phyloP scores from a whole-genome alignment of 1,140 invertebrate genomes.

The Sesamia nonagrioides region DNA sequence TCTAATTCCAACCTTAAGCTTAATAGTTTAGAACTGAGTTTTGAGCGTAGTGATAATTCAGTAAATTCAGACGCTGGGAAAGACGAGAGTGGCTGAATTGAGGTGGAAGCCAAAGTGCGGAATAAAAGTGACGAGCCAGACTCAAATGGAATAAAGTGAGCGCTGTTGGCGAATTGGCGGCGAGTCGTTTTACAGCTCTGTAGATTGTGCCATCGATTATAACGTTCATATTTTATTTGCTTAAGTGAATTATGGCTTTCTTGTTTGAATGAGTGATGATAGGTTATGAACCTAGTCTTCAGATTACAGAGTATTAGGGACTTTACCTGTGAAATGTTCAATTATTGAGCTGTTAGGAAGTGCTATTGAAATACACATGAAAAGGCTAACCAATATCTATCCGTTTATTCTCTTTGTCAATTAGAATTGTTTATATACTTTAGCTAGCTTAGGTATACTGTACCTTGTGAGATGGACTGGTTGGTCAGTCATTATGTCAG shows the following conservation, averaged over 20 bases:
- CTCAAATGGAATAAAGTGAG: slow-evolving; percentile 77
- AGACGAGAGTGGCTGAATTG: slow-evolving; percentile 81
- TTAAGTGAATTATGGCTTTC: background rate
- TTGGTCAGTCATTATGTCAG: slow-evolving; percentile 1
- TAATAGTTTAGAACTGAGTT: slow-evolving; percentile 43
- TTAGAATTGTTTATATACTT: background rate
- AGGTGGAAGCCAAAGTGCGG: slow-evolving; percentile 82
- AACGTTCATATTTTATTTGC: slow-evolving; percentile 38
- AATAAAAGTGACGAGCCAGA: slow-evolving; percentile 82
- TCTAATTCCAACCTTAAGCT: slow-evolving; percentile 53
- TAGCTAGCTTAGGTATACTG: background rate
- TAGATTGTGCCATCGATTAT: slow-evolving; percentile 45
- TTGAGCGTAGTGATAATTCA: slow-evolving; percentile 48
- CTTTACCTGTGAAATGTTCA: background rate
- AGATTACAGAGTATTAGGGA: background rate
- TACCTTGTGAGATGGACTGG: background rate
- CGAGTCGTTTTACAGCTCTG: slow-evolving; percentile 37
- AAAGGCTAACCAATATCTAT: background rate
- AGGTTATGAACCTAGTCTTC: background rate
- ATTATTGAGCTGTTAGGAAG: background rate
- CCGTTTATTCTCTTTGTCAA: background rate
- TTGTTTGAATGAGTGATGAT: background rate
- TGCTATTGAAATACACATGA: background rate
- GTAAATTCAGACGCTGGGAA: slow-evolving; percentile 78
- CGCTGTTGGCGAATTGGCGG: slow-evolving; percentile 49